These are phyloP conservation scores for Phalacrocorax pelagicus DNA, from an alignment of 2,113 vertebrate genomes.

Conservation along the genomic window DNA sequence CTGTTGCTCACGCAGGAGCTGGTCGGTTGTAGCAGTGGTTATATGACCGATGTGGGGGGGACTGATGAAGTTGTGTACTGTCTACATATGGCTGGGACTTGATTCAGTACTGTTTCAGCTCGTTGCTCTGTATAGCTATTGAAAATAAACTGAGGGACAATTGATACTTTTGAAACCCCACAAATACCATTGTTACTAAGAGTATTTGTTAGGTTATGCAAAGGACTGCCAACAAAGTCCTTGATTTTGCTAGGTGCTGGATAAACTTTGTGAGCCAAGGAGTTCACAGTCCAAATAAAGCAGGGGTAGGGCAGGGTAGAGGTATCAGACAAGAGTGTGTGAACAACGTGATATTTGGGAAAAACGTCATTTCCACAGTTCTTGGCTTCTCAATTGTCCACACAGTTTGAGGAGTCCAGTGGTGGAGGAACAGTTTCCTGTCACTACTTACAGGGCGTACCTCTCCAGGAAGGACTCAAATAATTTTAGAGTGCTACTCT, in stretches of 20 bases:
- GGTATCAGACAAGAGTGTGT: conserved; percentile 18
- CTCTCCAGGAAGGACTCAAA: conserved; percentile 38
- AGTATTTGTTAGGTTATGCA: neutral
- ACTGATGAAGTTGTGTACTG: neutral
- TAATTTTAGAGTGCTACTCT: neutral
- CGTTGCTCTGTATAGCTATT: neutral
- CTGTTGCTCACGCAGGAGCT: neutral
- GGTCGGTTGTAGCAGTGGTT: neutral
- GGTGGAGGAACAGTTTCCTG: conserved; percentile 24
- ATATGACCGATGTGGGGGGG: neutral
- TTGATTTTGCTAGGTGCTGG: neutral
- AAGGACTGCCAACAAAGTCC: neutral
- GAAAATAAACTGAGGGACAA: neutral
- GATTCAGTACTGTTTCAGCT: neutral
- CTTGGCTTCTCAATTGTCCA: conserved; percentile 23
- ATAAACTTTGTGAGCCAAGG: conserved; percentile 3
- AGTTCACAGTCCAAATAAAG: conserved; percentile 19
- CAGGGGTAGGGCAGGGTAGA: neutral
- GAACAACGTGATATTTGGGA: conserved; percentile 47
- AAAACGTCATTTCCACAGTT: conserved; percentile 47
- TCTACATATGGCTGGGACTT: neutral
- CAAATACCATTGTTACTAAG: neutral
- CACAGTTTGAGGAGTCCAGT: neutral
- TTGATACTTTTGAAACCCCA: neutral
- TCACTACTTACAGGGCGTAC: neutral